Evolutionary conservation across 1,140 invertebrate genomes (phyloP).

Genomic region (Paraescarpia echinospica): DNA sequence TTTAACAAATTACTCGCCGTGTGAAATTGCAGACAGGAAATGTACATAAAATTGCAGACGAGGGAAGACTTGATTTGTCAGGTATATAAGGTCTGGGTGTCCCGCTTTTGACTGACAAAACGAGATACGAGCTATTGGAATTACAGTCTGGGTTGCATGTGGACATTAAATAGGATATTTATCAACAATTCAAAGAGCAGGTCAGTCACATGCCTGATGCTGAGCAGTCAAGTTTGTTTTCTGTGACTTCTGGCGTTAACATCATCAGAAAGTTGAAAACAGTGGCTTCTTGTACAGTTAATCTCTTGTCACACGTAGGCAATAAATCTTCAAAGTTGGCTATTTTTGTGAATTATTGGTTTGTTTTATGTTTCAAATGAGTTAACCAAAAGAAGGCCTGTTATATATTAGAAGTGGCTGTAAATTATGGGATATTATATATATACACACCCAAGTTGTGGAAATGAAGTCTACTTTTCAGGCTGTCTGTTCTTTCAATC

Average conservation of each 20-base stretch:
- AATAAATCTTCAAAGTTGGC: constrained; percentile 1
- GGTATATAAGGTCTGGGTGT: neutral
- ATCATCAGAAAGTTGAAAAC: neutral
- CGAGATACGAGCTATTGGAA: neutral
- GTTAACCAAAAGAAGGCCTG: neutral
- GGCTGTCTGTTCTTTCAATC: neutral
- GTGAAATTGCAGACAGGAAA: neutral
- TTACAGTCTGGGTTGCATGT: neutral
- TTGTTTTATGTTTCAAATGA: neutral
- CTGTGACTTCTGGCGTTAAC: neutral
- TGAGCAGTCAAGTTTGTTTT: neutral
- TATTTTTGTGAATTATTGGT: neutral
- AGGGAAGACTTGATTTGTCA: neutral
- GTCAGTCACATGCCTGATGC: neutral
- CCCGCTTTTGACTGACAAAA: neutral
- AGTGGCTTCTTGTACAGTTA: neutral
- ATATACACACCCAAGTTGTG: neutral
- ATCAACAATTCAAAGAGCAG: neutral
- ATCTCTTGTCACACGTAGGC: neutral
- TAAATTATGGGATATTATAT: neutral
- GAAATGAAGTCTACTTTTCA: neutral
- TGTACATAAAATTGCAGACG: neutral
- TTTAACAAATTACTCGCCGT: neutral
- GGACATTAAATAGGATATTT: neutral
- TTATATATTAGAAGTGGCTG: neutral